Percentiles rank a stretch among this genome's conserved stretches.
Conservation (phyloP, 2,888 invertebrate genomes). For the Cryptocheilus praepositus region DNA sequence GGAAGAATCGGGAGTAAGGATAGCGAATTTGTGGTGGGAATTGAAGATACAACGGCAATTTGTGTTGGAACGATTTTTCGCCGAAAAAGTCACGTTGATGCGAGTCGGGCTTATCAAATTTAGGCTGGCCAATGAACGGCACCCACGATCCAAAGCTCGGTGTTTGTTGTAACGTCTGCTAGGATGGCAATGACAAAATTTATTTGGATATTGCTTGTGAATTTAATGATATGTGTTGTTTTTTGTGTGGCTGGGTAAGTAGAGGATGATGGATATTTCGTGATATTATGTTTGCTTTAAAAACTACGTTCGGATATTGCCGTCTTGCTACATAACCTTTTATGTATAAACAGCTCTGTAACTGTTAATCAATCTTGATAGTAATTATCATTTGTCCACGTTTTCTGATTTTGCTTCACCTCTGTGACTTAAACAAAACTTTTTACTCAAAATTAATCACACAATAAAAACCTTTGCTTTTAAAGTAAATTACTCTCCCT, state of each 20-base stretch:
- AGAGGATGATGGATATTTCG: conserved; percentile 2
- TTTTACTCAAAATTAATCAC: no score
- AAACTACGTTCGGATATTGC: no score
- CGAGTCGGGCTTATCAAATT: not conserved
- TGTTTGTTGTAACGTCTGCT: conserved; percentile 68
- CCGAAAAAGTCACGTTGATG: not conserved
- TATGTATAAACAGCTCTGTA: not conserved
- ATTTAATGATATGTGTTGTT: conserved; percentile 64
- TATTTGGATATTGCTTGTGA: conserved; percentile 65
- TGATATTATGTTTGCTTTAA: not conserved
- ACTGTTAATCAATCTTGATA: not conserved
- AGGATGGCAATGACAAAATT: conserved; percentile 69
- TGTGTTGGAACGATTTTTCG: no score
- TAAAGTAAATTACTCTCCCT: not conserved
- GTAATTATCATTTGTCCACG: no score
- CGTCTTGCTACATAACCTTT: conserved; percentile 17
- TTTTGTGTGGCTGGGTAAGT: conserved; percentile 68
- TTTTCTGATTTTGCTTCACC: no score
- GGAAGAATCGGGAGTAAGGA: no score
- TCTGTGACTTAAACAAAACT: no score
- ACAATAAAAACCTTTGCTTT: conserved; percentile 25
- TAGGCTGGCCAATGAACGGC: conserved; percentile 61
- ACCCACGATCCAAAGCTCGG: conserved; percentile 64
- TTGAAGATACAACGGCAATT: no score
- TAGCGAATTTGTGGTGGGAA: no score